Conservation (phyloP, 2,888 invertebrate species). For the Corbicula japonica region DNA sequence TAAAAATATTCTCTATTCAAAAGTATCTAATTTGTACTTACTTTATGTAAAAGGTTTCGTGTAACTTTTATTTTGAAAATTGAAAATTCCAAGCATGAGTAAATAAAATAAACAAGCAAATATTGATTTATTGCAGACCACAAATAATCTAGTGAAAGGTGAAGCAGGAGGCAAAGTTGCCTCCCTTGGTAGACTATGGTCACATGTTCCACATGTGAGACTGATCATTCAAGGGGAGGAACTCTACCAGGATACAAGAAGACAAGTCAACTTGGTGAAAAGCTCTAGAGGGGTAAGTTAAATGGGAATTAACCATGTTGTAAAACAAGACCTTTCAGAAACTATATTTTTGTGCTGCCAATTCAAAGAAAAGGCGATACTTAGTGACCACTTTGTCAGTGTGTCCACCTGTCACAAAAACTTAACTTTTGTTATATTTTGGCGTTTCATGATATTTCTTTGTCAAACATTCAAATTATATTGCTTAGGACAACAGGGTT, state of each 20-base stretch:
- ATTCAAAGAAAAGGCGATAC: no score
- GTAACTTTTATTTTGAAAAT: no score
- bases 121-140: constrained; percentile 64
- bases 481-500: no score
- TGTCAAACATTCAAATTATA: no score
- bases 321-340: neutral
- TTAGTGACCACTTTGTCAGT: neutral
- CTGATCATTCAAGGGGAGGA: constrained; percentile 53
- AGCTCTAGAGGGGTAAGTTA: constrained; percentile 70
- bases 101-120: no score
- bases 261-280: constrained; percentile 68
- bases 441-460: no score
- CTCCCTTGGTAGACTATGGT: constrained; percentile 92
- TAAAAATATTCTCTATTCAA: no score
- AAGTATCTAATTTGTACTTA: no score
- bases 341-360: neutral
- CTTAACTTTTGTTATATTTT: no score
- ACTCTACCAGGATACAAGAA: neutral
- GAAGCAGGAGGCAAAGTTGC: constrained; percentile 86
- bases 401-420: no score
- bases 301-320: neutral
- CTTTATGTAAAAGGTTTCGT: no score
- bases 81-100: no score
- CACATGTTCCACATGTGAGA: constrained; percentile 88
- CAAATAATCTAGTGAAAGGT: constrained; percentile 75